Conservation (phyloP, 2,797 vertebrate genomes). For the Urocyon cinereoargenteus region DNA sequence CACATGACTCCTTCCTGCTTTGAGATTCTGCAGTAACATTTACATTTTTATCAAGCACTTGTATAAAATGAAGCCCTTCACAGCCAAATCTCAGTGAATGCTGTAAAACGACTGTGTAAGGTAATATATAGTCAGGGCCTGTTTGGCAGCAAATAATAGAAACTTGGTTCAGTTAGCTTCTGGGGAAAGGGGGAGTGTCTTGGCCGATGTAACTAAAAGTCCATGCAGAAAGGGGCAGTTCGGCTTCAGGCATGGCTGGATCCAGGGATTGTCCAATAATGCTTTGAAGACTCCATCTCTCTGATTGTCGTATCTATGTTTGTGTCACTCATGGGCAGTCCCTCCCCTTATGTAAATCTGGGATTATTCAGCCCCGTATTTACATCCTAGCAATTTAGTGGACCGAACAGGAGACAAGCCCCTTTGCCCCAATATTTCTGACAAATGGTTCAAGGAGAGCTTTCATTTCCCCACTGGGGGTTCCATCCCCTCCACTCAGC, state of each 20-base stretch:
- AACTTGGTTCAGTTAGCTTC: not conserved
- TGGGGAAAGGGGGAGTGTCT: not conserved
- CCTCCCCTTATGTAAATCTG: not conserved
- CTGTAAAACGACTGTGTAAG: not conserved
- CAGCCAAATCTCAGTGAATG: not conserved
- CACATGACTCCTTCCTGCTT: not conserved
- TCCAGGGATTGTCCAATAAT: slow-evolving; percentile 15
- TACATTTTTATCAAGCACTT: not conserved
- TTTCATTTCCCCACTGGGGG: not conserved
- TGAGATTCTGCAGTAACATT: not conserved
- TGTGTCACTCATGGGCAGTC: not conserved
- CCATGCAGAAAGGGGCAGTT: not conserved
- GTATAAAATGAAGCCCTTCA: not conserved
- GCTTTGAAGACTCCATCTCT: not conserved
- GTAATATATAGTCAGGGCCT: not conserved
- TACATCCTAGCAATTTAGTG: not conserved
- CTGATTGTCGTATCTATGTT: not conserved
- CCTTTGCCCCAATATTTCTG: not conserved
- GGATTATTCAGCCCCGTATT: not conserved
- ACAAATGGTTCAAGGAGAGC: not conserved
- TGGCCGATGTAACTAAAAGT: not conserved
- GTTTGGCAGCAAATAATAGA: not conserved
- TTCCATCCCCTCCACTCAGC: not conserved
- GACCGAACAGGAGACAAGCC: not conserved
- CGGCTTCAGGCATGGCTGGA: slow-evolving; percentile 35